Conservation (phyloP, 2,888 invertebrate species). For the Steinernema scapterisci region DNA sequence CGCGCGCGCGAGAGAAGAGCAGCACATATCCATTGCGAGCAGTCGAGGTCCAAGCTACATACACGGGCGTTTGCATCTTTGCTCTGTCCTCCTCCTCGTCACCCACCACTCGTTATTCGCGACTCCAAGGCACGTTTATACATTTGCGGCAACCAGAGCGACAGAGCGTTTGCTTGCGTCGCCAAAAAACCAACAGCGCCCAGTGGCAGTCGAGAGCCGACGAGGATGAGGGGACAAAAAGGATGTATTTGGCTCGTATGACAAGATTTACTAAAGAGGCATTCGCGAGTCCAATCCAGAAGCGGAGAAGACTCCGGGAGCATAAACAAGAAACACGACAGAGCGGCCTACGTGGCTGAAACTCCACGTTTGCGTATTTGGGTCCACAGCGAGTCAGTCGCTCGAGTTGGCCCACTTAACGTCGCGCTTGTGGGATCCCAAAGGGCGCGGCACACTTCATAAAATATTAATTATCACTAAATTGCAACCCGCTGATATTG, state of each 20-base stretch:
- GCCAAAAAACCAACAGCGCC: too few relatives aligned
- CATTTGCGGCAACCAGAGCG: conserved; percentile 5
- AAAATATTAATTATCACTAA: conserved; percentile 29
- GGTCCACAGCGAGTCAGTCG: not conserved
- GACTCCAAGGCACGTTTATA: conserved; percentile 17
- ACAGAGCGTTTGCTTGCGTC: conserved; percentile 11
- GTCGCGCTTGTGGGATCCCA: not conserved
- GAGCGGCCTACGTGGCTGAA: not conserved
- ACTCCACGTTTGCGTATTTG: too few relatives aligned
- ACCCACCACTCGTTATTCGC: conserved; percentile 15
- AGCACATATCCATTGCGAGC: not conserved
- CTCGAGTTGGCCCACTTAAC: conserved; percentile 23
- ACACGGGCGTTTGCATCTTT: conserved; percentile 24
- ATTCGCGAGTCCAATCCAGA: not conserved
- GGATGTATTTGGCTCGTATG: not conserved
- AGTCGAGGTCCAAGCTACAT: conserved; percentile 11
- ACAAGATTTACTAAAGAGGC: conserved; percentile 3
- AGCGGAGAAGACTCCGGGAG: not conserved
- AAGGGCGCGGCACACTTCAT: conserved; percentile 3
- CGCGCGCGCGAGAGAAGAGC: not conserved
- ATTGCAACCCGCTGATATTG: conserved; percentile 8
- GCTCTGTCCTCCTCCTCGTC: conserved; percentile 29
- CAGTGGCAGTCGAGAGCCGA: not conserved
- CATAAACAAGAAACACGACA: not conserved
- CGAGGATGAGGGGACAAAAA: not conserved